Evolutionary conservation across 2,888 invertebrate genomes (phyloP), one percentile per base, ranked within the genome.

Genomic region (Drosophila pegasa): DNA sequence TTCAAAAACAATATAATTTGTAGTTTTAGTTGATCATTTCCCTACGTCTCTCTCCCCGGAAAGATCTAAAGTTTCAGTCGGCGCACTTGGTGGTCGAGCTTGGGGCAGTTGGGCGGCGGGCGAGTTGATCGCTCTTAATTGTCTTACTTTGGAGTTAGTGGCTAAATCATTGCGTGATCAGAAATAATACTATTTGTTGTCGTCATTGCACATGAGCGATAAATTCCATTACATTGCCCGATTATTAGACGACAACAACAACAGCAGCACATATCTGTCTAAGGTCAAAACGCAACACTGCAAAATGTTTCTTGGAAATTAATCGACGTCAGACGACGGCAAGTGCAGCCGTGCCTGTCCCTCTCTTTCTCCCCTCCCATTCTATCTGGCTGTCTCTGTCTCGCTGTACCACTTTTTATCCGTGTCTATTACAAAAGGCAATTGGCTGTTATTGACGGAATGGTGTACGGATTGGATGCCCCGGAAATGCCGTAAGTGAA

Each of bases 221-320:
- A 63, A 57, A 59, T 75, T 61, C 50, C 63, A 69, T 69, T 72
- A 60, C 59, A 51, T 60, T 69, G 66, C 66, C 61, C 58, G 63
- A 76, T 70, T 67, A 60, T 69, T 73, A 73, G 43, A 69, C 14
- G 52, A 27, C 25, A 27, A 20, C 31, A 40, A 25, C 22, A 50
- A 33, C 56, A 43, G 9, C 18, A 50, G 51, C 29, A 25, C 63
- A 54, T 59, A 80, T 61, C 70, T 71, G 51, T 54, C 67, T 75
- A 78, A 61, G 62, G 67, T 72, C 60, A 43, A 78, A 71, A 75
- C 64, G 61, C 63, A 48, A 70, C 48, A 27, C 22, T 56, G 68
- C 27, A 55, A 68, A 41, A 57, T 56, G 55, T 63, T 82, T 79
- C 82, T 76, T 70, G 40, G 80, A 71, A 79, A 70, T 76, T 45